A percentile compares a stretch with the other conserved stretches of the same genome.
Conservation (phyloP, 2,113 vertebrate genomes). For the Pedionomus torquatus region DNA sequence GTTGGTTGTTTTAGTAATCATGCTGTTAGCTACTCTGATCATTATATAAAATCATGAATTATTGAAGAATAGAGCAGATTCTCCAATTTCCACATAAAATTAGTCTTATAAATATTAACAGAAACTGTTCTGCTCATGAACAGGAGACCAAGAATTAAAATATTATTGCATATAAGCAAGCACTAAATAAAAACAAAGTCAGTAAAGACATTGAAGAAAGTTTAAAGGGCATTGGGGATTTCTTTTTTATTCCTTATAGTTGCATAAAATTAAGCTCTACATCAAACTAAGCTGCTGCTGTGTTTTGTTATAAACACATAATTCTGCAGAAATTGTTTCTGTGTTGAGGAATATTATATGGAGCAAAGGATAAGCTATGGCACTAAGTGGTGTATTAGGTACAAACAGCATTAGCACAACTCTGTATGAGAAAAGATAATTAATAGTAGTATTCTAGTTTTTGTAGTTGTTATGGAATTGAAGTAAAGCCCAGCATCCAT, state of each 20-base stretch:
- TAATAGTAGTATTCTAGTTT: not conserved
- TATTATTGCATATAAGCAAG: not conserved
- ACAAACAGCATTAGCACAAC: not conserved
- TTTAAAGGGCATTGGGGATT: not conserved
- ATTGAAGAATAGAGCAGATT: conserved; percentile 1
- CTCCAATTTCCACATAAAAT: conserved; percentile 27
- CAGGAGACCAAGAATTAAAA: not conserved
- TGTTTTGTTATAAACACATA: not conserved
- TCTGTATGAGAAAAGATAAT: not conserved
- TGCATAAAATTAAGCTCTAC: not conserved
- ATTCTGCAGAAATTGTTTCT: not conserved
- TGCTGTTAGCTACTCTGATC: not conserved
- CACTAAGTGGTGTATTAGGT: not conserved
- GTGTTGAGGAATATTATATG: not conserved
- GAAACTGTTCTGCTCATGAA: conserved; percentile 2
- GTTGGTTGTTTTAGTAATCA: not conserved
- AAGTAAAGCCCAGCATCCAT: not conserved
- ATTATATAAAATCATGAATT: not conserved
- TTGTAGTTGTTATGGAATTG: not conserved
- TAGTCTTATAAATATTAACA: conserved; percentile 28
- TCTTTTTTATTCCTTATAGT: not conserved
- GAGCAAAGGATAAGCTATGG: not conserved
- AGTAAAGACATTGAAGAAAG: not conserved
- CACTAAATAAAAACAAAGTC: not conserved
- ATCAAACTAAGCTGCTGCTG: not conserved